Evolutionary conservation across 2,113 vertebrate genomes (phyloP).

Genomic region (Xiphophorus couchianus): DNA sequence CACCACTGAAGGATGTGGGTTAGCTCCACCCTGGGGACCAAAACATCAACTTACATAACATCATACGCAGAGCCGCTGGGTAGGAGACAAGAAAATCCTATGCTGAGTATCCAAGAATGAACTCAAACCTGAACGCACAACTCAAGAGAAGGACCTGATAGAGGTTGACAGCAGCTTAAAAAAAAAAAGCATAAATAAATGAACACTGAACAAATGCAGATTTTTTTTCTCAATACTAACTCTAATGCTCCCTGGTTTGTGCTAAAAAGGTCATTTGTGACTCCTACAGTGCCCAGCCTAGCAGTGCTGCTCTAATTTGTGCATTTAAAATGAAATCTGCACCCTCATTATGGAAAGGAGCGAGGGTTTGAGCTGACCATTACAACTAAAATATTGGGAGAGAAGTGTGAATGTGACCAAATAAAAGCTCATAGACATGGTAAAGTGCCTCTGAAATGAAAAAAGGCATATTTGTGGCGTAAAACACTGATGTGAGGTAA

Average conservation of each 20-base stretch:
- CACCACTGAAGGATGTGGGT: constrained; percentile 17
- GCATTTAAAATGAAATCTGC: constrained; percentile 41
- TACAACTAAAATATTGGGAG: constrained; percentile 2
- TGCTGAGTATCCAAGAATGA: constrained; percentile 29
- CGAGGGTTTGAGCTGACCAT: background rate
- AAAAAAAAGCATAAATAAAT: constrained; percentile 11
- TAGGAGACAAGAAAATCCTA: constrained; percentile 43
- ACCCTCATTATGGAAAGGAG: constrained; percentile 13
- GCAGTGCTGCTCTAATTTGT: constrained; percentile 48
- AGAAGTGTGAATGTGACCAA: constrained; percentile 25
- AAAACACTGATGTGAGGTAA: constrained; percentile 57
- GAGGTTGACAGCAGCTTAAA: constrained; percentile 33
- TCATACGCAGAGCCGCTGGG: constrained; percentile 51
- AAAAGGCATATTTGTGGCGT: constrained; percentile 64
- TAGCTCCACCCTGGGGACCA: constrained; percentile 47
- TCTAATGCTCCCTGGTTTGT: constrained; percentile 49
- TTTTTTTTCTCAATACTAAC: constrained; percentile 17
- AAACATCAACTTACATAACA: constrained; percentile 55
- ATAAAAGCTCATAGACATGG: constrained; percentile 46
- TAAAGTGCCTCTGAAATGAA: constrained; percentile 47
- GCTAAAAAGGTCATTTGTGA: constrained; percentile 42
- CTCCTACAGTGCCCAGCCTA: constrained; percentile 32
- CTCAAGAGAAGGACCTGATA: constrained; percentile 12
- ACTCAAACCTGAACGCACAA: constrained; percentile 38
- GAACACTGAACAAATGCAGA: constrained; percentile 17